Conservation (phyloP, 2,797 vertebrate species). For the Cryptoblepharus egeriae region DNA sequence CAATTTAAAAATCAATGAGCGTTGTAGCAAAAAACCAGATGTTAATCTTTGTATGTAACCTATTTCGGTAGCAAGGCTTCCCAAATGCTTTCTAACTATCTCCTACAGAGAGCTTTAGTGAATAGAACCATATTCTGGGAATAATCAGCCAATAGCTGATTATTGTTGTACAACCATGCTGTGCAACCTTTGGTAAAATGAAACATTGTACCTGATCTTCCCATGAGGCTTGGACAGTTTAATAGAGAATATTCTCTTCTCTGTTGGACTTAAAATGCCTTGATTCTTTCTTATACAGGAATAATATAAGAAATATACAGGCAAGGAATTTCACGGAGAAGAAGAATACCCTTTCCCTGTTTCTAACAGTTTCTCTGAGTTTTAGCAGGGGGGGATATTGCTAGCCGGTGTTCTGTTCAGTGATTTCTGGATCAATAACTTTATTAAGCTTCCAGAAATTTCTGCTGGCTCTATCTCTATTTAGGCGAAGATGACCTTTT, state of each 20-base stretch:
- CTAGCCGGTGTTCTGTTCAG: not conserved
- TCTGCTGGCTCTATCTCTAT: not conserved
- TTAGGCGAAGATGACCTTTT: not conserved
- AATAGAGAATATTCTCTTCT: slow-evolving; percentile 6
- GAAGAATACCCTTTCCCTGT: not conserved
- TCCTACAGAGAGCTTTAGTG: not conserved
- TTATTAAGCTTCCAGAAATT: not conserved
- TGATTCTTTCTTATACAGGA: not conserved
- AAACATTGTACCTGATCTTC: not conserved
- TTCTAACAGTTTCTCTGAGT: not conserved
- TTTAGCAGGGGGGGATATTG: not conserved
- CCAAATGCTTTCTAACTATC: rapidly evolving
- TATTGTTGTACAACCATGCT: too few relatives aligned
- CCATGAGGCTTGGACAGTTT: not conserved
- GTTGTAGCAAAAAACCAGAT: slow-evolving; percentile 18
- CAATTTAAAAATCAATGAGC: slow-evolving; percentile 38
- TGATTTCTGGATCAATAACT: not conserved
- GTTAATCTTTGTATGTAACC: not conserved
- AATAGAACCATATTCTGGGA: not conserved
- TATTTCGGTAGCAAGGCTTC: slow-evolving; percentile 15
- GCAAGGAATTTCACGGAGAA: slow-evolving; percentile 1
- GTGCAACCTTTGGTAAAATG: not conserved
- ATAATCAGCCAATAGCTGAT: slow-evolving; percentile 2
- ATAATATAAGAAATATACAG: not conserved
- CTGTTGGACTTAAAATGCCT: not conserved